Percentiles rank a stretch among this genome's conserved stretches.
phyloP scores from a whole-genome alignment of 2,113 vertebrate species.

The Emberiza fucata region DNA sequence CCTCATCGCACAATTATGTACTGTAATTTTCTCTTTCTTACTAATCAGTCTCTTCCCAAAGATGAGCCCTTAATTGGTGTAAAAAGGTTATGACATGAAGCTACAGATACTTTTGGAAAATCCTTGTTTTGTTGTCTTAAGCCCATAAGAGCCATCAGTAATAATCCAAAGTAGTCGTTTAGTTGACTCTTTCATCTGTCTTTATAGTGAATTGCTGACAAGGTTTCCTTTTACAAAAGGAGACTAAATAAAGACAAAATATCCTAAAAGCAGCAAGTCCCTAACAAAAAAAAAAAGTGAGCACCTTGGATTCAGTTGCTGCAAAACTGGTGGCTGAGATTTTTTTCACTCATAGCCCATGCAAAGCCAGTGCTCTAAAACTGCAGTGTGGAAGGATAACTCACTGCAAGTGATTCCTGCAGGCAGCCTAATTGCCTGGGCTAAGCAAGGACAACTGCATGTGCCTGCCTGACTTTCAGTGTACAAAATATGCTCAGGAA shows the following conservation, averaged over 20 bases:
- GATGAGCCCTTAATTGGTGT: not conserved
- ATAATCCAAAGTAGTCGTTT: not conserved
- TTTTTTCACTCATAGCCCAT: not conserved
- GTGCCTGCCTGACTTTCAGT: not conserved
- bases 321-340: not conserved
- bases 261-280: not conserved
- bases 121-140: not conserved
- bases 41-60: not conserved
- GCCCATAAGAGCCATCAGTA: not conserved
- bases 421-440: not conserved
- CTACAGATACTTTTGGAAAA: not conserved
- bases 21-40: not conserved
- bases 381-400: not conserved
- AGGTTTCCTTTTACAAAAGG: not conserved
- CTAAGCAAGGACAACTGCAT: not conserved
- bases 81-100: not conserved
- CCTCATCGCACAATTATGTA: not conserved
- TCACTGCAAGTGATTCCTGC: not conserved
- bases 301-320: not conserved
- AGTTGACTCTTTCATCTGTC: not conserved
- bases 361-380: not conserved
- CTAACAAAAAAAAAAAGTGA: not conserved
- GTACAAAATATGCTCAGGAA: not conserved
- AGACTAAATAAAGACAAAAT: not conserved
- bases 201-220: not conserved